Evolutionary conservation across 2,888 invertebrate species (phyloP).

Genomic region (Morinoia aosen): DNA sequence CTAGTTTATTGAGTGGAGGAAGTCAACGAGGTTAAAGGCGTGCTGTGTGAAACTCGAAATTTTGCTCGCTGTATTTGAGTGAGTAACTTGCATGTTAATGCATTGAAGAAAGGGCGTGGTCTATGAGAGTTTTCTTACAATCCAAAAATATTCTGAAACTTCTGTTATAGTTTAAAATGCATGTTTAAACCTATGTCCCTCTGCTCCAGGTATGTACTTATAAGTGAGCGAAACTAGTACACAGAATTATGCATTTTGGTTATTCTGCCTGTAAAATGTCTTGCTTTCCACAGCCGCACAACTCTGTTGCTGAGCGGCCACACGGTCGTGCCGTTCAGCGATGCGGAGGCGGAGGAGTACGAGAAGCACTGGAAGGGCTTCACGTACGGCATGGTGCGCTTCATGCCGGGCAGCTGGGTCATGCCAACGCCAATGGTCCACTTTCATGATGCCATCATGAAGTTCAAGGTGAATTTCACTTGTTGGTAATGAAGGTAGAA

Average conservation of each 20-base stretch:
- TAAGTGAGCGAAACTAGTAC: neutral
- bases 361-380: constrained; percentile 28
- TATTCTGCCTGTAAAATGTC: neutral
- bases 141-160: too few relatives aligned
- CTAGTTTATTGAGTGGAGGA: neutral
- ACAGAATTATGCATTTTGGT: neutral
- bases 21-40: too few relatives aligned
- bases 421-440: neutral
- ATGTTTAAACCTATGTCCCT: too few relatives aligned
- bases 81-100: too few relatives aligned
- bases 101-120: too few relatives aligned
- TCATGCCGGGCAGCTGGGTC: neutral
- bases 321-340: neutral
- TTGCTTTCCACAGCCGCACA: neutral
- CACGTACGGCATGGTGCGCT: neutral
- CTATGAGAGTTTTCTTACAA: too few relatives aligned
- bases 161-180: too few relatives aligned
- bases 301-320: constrained; percentile 15
- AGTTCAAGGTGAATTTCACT: neutral
- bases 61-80: too few relatives aligned
- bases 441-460: constrained; percentile 20
- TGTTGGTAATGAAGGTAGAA: too few relatives aligned
- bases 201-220: neutral
- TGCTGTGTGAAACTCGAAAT: too few relatives aligned
- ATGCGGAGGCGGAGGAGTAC: neutral